These are phyloP conservation scores for Mystacornis crossleyi DNA, from an alignment of 2,113 vertebrate species.

Conservation along the genomic window DNA sequence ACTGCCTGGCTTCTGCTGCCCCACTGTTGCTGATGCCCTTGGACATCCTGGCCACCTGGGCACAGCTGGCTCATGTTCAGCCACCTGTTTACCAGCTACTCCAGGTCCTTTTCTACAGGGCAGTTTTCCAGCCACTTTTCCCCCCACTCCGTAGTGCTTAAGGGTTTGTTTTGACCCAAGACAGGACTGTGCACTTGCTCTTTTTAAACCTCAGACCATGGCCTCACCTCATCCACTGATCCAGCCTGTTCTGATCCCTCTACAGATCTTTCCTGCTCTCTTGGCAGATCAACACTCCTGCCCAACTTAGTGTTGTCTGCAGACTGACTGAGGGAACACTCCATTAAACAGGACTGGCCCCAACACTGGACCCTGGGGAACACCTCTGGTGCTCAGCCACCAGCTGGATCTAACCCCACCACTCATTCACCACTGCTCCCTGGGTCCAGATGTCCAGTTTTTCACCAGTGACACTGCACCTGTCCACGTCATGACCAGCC, in stretches of 20 bases:
- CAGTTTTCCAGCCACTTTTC: not conserved
- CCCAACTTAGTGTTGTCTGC: not conserved
- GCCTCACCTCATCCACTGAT: too few relatives aligned
- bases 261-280: not conserved
- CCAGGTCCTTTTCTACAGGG: not conserved
- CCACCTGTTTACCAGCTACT: fast-evolving
- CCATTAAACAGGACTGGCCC: not conserved
- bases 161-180: not conserved
- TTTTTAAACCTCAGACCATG: not conserved
- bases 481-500: not conserved
- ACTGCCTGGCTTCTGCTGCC: not conserved
- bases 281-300: not conserved
- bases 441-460: not conserved
- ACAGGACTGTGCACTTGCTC: not conserved
- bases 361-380: too few relatives aligned
- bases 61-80: not conserved
- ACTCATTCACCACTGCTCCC: not conserved
- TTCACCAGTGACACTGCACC: too few relatives aligned
- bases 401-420: not conserved
- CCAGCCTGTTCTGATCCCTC: not conserved
- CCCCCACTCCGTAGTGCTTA: not conserved
- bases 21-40: not conserved
- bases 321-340: not conserved
- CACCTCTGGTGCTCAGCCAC: too few relatives aligned
- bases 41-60: not conserved